Evolutionary conservation across 35 echinoderm and acorn worm genomes (phyloP).

Genomic region (Apostichopus californicus): DNA sequence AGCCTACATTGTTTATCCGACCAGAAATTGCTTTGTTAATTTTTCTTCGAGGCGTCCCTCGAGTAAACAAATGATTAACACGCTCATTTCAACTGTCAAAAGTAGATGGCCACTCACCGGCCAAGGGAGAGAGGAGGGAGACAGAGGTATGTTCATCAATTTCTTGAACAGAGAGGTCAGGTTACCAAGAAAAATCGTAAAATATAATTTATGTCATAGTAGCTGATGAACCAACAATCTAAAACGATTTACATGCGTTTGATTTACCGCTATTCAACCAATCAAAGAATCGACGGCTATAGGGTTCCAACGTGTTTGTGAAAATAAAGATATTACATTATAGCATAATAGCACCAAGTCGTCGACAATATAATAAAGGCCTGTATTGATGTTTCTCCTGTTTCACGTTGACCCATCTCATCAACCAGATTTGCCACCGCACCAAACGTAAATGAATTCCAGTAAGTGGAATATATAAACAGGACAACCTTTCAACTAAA

Average conservation of each 20-base stretch:
- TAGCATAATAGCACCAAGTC: neutral
- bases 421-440: neutral
- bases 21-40: slow-evolving; percentile 8
- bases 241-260: neutral
- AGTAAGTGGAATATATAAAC: neutral
- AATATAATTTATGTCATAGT: neutral
- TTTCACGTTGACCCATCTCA: neutral
- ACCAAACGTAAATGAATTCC: neutral
- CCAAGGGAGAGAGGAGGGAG: neutral
- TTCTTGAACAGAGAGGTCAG: neutral
- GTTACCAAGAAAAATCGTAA: neutral
- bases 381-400: neutral
- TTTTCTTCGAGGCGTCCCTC: slow-evolving; percentile 18
- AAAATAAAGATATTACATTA: neutral
- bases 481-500: neutral
- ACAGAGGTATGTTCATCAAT: neutral
- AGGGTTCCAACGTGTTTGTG: neutral
- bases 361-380: neutral
- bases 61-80: slow-evolving; percentile 51
- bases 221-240: neutral
- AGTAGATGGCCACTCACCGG: slow-evolving; percentile 25
- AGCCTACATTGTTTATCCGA: slow-evolving; percentile 29
- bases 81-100: slow-evolving; percentile 37
- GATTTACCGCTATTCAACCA: neutral
- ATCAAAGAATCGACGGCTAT: neutral